Percentiles rank a stretch among this genome's conserved stretches.
These are phyloP conservation scores for Acromyrmex echinatior DNA, from an alignment of 1,140 invertebrate genomes.

Conservation along the genomic window DNA sequence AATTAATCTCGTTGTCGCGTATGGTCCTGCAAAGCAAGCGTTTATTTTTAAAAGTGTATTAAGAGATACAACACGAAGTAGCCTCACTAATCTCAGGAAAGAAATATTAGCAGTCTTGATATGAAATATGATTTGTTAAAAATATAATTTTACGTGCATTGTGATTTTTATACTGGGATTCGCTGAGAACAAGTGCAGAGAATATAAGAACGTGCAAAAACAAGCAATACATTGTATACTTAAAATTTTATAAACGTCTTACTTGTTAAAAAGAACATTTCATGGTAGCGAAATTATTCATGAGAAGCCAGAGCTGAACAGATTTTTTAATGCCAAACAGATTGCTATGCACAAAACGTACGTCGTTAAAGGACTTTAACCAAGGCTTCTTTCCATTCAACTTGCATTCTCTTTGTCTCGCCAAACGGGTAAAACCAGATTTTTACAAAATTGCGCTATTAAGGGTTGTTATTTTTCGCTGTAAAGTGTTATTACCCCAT, in stretches of 20 bases:
- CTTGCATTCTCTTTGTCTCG: slow-evolving; percentile 10
- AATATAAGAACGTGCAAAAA: not conserved
- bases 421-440: slow-evolving; percentile 51
- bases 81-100: not conserved
- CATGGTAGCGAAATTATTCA: slow-evolving; percentile 24
- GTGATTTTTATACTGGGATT: not conserved
- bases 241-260: slow-evolving; percentile 8
- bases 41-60: slow-evolving; percentile 55
- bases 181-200: not conserved
- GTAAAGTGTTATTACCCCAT: slow-evolving; percentile 32
- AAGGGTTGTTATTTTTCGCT: slow-evolving; percentile 39
- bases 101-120: not conserved
- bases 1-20: slow-evolving; percentile 61
- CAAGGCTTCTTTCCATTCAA: not conserved
- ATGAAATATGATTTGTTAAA: slow-evolving; percentile 5
- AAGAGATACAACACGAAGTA: slow-evolving; percentile 15
- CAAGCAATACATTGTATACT: not conserved
- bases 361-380: not conserved
- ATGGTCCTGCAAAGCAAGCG: slow-evolving; percentile 4
- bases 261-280: not conserved
- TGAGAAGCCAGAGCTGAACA: not conserved
- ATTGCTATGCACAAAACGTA: slow-evolving; percentile 12
- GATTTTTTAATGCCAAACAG: not conserved
- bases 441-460: slow-evolving; percentile 42
- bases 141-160: not conserved